Evolutionary conservation across 1,140 invertebrate genomes (phyloP), one percentile per base, ranked within the genome.

Genomic region (Pogonomyrmex barbatus): DNA sequence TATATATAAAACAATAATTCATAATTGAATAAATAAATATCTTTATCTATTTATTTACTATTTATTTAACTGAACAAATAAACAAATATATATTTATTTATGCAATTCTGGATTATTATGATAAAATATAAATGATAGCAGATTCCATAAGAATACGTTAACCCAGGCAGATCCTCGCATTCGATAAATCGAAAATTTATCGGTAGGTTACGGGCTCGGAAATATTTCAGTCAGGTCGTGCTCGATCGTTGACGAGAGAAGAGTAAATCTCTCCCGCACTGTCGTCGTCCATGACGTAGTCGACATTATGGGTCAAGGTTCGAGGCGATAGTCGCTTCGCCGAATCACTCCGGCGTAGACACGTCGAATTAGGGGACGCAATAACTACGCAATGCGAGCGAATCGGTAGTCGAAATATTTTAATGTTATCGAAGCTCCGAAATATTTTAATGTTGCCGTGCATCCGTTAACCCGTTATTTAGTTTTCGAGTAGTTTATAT

Each of bases 281-380:
- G 68, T 83, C 79, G 36, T 8, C 63, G 68, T 83, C 56, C 71
- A 30, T 83, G 63, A 79, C 82, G 79, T 87, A 85, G 82, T 86
- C 86, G 83, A 90, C 86, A 90, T 90, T 89, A 90, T 90, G 88
- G 89, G 90, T 91, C 89, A 90, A 90, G 89, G 88, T 90, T 90
- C 87, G 89, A 56, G 79, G 56, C 62, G 85, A 91, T 91, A 91
- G 87, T 87, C 79, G 71, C 54, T 54, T 87, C 84, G 54, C 56
- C 87, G 87, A 90, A 90, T 90, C 88, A 75, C 65, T 82, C 42
- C 76, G 24, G 56, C 63, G 77, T 77, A 65, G 77, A 87, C 85
- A 89, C 88, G 75, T 79, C 2, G 54, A 88, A 89, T 89, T 89
- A 85, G 77, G 86, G 52, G 10, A 81, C 8, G 24, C 71, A 33